phyloP scores from a whole-genome alignment of 2,888 invertebrate genomes.

The Napeogenes inachia region DNA sequence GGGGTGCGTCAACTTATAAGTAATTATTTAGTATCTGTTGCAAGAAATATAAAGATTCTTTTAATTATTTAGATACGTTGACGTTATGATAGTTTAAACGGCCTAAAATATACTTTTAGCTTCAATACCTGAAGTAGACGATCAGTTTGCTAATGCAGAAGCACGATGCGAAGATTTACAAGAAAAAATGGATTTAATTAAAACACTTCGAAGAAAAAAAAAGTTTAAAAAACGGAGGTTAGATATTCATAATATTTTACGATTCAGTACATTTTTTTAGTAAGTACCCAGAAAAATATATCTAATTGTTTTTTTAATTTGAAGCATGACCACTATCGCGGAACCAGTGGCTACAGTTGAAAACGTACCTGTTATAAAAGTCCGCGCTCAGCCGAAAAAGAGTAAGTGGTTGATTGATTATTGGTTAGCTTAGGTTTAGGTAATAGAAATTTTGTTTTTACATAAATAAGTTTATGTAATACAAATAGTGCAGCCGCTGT shows the following conservation, averaged over 20 bases:
- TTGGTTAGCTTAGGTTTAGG: background rate
- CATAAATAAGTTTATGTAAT: background rate
- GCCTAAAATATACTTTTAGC: conserved; percentile 37
- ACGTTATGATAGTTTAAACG: background rate
- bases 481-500: background rate
- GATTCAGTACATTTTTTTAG: background rate
- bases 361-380: conserved; percentile 52
- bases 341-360: conserved; percentile 43
- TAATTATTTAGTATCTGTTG: background rate
- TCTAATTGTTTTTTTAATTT: conserved; percentile 18
- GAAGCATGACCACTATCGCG: conserved; percentile 54
- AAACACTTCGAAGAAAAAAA: conserved; percentile 57
- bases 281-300: too few relatives aligned
- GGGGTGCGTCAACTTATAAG: conserved; percentile 39
- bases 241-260: background rate
- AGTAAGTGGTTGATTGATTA: conserved; percentile 44
- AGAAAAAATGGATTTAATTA: conserved; percentile 64
- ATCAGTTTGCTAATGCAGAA: conserved; percentile 62
- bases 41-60: background rate
- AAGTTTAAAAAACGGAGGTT: conserved; percentile 67
- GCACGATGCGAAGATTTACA: conserved; percentile 61
- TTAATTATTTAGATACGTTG: conserved; percentile 1
- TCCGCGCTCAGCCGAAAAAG: conserved; percentile 63
- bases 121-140: conserved; percentile 62
- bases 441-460: background rate